phyloP scores from a whole-genome alignment of 1,140 invertebrate genomes.

The Atta texana region DNA sequence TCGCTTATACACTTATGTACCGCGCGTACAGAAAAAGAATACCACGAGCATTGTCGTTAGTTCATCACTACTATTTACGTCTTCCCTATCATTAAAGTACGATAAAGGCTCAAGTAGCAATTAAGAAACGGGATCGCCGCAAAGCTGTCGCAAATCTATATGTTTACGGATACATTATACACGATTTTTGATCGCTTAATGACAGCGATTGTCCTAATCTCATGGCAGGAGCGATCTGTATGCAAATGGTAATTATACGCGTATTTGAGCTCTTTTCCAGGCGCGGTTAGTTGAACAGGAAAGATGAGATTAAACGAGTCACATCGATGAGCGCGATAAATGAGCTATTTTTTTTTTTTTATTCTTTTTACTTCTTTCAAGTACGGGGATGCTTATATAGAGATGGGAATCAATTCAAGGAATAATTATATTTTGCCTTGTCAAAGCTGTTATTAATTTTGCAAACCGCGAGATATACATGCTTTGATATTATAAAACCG shows the following conservation, averaged over 20 bases:
- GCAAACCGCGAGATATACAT: not conserved
- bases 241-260: constrained; percentile 31
- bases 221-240: not conserved
- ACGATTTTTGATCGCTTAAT: constrained; percentile 35
- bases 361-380: not conserved
- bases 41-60: constrained; percentile 1
- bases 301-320: constrained; percentile 1
- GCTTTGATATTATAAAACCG: not conserved
- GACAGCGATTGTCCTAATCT: constrained; percentile 17
- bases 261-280: constrained; percentile 2
- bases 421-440: not conserved
- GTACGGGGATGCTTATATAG: too few relatives aligned
- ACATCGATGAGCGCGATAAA: constrained; percentile 22
- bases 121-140: constrained; percentile 34
- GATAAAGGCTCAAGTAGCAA: constrained; percentile 8
- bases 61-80: not conserved
- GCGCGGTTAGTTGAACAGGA: not conserved
- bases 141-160: constrained; percentile 9
- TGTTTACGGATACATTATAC: constrained; percentile 26
- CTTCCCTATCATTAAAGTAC: constrained; percentile 7
- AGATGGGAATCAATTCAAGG: not conserved
- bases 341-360: not conserved
- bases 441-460: constrained; percentile 18
- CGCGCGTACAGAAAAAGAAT: not conserved
- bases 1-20: not conserved